These are phyloP conservation scores for Poeciliopsis turrubarensis DNA, from an alignment of 2,113 vertebrate species.

Conservation along the genomic window DNA sequence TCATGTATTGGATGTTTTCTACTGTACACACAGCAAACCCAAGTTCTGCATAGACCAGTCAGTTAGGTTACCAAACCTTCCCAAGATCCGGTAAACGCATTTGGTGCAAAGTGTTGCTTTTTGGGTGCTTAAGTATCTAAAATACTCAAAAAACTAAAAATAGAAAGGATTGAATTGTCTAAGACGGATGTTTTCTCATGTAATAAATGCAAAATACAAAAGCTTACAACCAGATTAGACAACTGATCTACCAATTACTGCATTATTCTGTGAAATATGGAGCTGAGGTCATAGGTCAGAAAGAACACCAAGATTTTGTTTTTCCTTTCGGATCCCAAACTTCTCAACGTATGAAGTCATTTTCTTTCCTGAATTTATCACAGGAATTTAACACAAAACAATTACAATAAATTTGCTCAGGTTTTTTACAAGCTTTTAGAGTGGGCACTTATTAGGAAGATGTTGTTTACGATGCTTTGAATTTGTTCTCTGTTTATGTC, in stretches of 20 bases:
- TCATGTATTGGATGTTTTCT: constrained; percentile 22
- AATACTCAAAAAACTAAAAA: neutral
- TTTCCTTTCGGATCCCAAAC: too few species aligned
- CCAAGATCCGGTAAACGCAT: neutral
- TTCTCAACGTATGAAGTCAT: too few species aligned
- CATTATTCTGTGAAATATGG: neutral
- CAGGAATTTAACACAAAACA: too few species aligned
- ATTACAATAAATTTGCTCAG: too few species aligned
- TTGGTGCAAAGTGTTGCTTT: neutral
- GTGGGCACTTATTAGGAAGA: too few species aligned
- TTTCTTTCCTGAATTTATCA: too few species aligned
- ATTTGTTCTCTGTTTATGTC: too few species aligned
- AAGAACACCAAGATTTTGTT: neutral
- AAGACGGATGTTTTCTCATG: too few species aligned
- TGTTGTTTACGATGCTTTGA: too few species aligned
- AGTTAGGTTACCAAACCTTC: neutral
- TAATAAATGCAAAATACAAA: too few species aligned
- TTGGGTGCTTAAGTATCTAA: neutral
- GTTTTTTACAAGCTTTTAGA: too few species aligned
- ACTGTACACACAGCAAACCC: constrained; percentile 25
- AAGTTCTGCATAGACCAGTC: neutral
- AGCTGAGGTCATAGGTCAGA: neutral
- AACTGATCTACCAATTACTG: neutral
- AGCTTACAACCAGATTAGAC: too few species aligned
- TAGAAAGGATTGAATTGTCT: neutral